phyloP scores from a whole-genome alignment of 2,888 invertebrate genomes.

The Deilephila elpenor region DNA sequence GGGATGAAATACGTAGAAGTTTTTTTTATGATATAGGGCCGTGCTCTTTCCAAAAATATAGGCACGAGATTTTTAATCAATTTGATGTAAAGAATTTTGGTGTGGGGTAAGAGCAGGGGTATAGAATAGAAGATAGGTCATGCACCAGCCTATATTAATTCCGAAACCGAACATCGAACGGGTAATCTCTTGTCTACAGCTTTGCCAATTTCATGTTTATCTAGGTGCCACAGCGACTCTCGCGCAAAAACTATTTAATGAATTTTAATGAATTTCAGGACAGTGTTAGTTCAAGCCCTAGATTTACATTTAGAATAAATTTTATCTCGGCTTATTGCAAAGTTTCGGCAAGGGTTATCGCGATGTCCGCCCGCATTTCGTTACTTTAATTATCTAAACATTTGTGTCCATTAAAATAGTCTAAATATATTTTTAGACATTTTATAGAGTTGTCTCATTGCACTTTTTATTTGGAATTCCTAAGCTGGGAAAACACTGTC shows the following conservation, averaged over 20 bases:
- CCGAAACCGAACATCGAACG: not conserved
- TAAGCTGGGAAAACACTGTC: too few species aligned
- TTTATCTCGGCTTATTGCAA: not conserved
- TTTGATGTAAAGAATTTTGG: too few species aligned
- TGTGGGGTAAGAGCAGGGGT: too few species aligned
- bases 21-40: too few species aligned
- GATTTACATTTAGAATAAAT: not conserved
- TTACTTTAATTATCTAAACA: not conserved
- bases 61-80: too few species aligned
- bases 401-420: not conserved
- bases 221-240: not conserved
- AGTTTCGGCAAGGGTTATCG: not conserved
- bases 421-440: too few species aligned
- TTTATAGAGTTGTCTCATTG: too few species aligned
- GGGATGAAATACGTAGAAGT: too few species aligned
- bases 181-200: not conserved
- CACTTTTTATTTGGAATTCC: too few species aligned
- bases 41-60: too few species aligned
- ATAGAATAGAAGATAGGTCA: too few species aligned
- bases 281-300: not conserved
- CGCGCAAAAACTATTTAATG: not conserved
- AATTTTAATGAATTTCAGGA: constrained; percentile 1
- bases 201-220: not conserved
- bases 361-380: not conserved
- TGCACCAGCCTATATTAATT: too few species aligned